Conservation (phyloP, 2,888 invertebrate species). For the Phragmatobia fuliginosa region DNA sequence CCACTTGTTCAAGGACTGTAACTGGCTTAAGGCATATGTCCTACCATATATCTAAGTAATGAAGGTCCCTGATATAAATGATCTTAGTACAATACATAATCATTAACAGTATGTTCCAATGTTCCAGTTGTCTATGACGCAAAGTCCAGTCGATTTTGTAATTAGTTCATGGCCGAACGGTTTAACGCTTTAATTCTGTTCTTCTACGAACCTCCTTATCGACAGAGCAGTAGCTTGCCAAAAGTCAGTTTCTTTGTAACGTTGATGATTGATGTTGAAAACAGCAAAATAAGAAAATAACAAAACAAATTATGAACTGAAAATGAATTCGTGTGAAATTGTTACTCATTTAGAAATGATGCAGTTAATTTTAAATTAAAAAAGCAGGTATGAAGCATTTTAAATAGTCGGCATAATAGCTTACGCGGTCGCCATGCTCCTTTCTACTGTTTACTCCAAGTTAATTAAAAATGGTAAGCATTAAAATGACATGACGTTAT, state of each 20-base stretch:
- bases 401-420: no score
- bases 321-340: background rate
- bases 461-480: no score
- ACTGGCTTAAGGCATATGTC: no score
- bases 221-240: background rate
- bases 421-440: no score
- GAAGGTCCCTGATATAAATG: no score
- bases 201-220: slow-evolving; percentile 64
- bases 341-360: background rate
- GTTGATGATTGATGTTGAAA: background rate
- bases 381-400: no score
- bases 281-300: background rate
- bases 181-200: slow-evolving; percentile 58
- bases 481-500: no score
- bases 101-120: slow-evolving; percentile 7
- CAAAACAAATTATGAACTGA: background rate
- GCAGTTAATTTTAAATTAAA: no score
- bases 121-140: slow-evolving; percentile 55
- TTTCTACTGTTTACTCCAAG: no score
- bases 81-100: slow-evolving; percentile 1
- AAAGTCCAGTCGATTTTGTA: slow-evolving; percentile 65
- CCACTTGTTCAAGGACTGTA: no score
- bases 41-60: no score
- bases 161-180: slow-evolving; percentile 78
- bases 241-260: background rate